A percentile compares a stretch with the other conserved stretches of the same genome.
Evolutionary conservation across 2,888 invertebrate genomes (phyloP).

Genomic region (Drosophila trichaetosa): DNA sequence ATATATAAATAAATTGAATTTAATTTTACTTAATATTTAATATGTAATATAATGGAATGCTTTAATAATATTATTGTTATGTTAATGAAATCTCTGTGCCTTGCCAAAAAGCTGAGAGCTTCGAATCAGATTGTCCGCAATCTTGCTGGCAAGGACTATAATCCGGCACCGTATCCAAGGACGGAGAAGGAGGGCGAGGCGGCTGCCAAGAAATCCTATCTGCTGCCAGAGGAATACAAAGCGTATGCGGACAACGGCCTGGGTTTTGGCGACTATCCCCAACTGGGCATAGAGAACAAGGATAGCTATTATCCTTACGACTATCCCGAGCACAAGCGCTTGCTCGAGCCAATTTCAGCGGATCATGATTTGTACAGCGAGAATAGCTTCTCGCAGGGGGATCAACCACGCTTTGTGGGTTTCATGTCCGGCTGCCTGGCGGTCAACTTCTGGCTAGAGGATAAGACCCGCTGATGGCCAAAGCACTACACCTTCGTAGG

Average conservation of each 20-base stretch:
- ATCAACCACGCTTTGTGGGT: slow-evolving; percentile 87
- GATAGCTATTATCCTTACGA: slow-evolving; percentile 95
- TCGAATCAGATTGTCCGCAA: slow-evolving; percentile 74
- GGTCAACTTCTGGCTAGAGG: slow-evolving; percentile 86
- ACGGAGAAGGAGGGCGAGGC: slow-evolving; percentile 90
- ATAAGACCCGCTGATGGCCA: slow-evolving; percentile 87
- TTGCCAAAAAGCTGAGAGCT: slow-evolving; percentile 74
- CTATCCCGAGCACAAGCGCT: slow-evolving; percentile 91
- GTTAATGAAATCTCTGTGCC: slow-evolving; percentile 76
- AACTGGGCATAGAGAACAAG: slow-evolving; percentile 88
- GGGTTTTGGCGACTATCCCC: slow-evolving; percentile 95
- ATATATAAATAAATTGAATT: background rate
- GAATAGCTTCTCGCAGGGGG: slow-evolving; percentile 89
- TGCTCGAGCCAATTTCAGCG: slow-evolving; percentile 91
- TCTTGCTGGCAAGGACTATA: slow-evolving; percentile 89
- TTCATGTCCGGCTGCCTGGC: slow-evolving; percentile 85
- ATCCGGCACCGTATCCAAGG: slow-evolving; percentile 91
- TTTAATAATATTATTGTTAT: background rate
- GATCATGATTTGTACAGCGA: slow-evolving; percentile 89
- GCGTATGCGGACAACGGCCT: slow-evolving; percentile 91
- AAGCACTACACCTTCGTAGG: slow-evolving; percentile 87
- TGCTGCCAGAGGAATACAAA: slow-evolving; percentile 93
- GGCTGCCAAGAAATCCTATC: slow-evolving; percentile 94
- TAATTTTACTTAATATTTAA: background rate
- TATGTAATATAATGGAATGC: background rate